These are phyloP conservation scores for Euzophera pinguis DNA, from an alignment of 2,888 invertebrate species.

Conservation along the genomic window DNA sequence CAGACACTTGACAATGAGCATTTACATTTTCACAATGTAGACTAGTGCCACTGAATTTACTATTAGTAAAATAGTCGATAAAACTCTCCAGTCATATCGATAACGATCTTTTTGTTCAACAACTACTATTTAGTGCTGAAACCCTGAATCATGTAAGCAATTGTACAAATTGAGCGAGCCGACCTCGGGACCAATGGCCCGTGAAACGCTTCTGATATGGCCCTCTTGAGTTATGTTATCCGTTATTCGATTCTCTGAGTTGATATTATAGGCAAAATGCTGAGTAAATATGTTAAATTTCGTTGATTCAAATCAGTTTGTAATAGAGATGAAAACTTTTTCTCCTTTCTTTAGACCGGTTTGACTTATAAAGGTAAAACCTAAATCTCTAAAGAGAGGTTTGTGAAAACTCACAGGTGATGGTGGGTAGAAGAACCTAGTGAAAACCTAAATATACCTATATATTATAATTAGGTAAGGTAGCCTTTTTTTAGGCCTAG, in stretches of 20 bases:
- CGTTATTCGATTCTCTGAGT: conserved; percentile 37
- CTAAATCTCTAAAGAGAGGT: too few relatives aligned
- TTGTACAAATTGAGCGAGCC: conserved; percentile 44
- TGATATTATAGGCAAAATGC: conserved; percentile 5
- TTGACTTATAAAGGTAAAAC: too few relatives aligned
- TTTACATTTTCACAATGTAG: too few relatives aligned
- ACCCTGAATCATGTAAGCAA: conserved; percentile 31
- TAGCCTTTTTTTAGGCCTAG: too few relatives aligned
- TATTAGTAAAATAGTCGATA: neutral
- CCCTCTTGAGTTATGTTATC: conserved; percentile 45
- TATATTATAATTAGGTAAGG: too few relatives aligned
- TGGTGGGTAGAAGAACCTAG: too few relatives aligned
- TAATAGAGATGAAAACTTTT: too few relatives aligned
- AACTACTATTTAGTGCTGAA: neutral
- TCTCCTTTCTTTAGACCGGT: too few relatives aligned
- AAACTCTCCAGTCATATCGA: neutral
- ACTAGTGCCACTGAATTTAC: neutral
- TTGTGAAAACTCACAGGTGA: too few relatives aligned
- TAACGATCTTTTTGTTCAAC: neutral
- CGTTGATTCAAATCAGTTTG: neutral
- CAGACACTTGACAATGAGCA: too few relatives aligned
- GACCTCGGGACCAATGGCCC: conserved; percentile 33
- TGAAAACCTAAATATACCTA: too few relatives aligned
- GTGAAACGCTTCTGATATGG: conserved; percentile 49
- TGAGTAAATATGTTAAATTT: neutral